A percentile compares a stretch with the other conserved stretches of the same genome.
Evolutionary conservation across 2,888 invertebrate genomes (phyloP).

Genomic region (Mantis religiosa): DNA sequence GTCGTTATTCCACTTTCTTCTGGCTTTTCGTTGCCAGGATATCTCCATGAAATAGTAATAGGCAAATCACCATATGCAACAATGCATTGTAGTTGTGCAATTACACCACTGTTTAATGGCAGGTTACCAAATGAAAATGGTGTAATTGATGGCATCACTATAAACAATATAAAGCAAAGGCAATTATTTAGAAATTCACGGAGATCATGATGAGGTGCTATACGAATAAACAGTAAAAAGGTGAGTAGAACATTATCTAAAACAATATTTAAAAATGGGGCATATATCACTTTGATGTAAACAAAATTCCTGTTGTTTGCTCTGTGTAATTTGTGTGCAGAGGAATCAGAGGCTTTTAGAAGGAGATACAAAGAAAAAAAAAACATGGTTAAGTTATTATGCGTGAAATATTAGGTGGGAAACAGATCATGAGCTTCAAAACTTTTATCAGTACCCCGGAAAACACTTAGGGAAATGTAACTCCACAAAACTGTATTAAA

Average conservation of each 20-base stretch:
- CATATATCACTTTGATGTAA: neutral
- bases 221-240: neutral
- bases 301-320: neutral
- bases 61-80: slow-evolving; percentile 43
- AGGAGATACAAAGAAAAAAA: neutral
- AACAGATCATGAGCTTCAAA: neutral
- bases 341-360: neutral
- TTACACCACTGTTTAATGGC: slow-evolving; percentile 38
- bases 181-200: neutral
- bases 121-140: slow-evolving; percentile 39
- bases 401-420: neutral
- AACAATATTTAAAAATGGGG: neutral
- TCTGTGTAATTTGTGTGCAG: neutral
- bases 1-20: slow-evolving; percentile 39
- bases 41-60: slow-evolving; percentile 44
- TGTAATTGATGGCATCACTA: slow-evolving; percentile 37
- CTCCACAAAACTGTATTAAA: neutral
- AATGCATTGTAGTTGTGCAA: slow-evolving; percentile 38
- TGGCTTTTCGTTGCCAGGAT: slow-evolving; percentile 43
- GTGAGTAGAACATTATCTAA: neutral
- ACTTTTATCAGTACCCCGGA: neutral
- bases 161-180: slow-evolving; percentile 16
- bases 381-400: neutral
- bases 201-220: neutral
- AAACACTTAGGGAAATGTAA: neutral